These are phyloP conservation scores for Podargus strigoides DNA, from an alignment of 2,797 vertebrate species.

Conservation along the genomic window DNA sequence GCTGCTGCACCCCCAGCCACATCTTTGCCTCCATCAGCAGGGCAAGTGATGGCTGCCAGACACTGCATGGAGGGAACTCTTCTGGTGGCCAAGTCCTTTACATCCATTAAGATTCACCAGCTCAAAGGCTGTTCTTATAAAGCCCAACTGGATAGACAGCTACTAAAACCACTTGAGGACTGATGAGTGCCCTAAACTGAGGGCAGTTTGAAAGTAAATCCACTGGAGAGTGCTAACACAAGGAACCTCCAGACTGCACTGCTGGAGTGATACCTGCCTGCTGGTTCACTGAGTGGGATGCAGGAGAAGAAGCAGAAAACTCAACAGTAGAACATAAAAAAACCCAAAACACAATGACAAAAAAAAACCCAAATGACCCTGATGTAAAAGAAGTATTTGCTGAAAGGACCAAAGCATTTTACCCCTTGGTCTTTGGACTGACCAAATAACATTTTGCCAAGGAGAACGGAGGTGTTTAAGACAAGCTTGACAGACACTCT, in stretches of 20 bases:
- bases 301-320: not conserved
- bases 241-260: not conserved
- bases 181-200: not conserved
- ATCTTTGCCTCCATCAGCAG: not conserved
- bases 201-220: not conserved
- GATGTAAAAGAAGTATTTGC: not conserved
- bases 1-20: not conserved
- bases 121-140: not conserved
- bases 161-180: not conserved
- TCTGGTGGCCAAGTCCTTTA: not conserved
- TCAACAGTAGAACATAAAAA: not conserved
- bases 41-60: not conserved
- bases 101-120: not conserved
- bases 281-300: not conserved
- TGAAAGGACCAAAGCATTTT: not conserved
- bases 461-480: not conserved
- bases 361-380: not conserved
- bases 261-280: not conserved
- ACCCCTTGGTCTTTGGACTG: not conserved
- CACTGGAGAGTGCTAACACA: not conserved
- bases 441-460: not conserved
- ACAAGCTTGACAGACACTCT: not conserved
- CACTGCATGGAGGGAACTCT: not conserved
- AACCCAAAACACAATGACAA: too few species aligned
- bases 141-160: not conserved